These are phyloP conservation scores for Hyposoter dolosus DNA, from an alignment of 2,888 invertebrate genomes.

Conservation along the genomic window DNA sequence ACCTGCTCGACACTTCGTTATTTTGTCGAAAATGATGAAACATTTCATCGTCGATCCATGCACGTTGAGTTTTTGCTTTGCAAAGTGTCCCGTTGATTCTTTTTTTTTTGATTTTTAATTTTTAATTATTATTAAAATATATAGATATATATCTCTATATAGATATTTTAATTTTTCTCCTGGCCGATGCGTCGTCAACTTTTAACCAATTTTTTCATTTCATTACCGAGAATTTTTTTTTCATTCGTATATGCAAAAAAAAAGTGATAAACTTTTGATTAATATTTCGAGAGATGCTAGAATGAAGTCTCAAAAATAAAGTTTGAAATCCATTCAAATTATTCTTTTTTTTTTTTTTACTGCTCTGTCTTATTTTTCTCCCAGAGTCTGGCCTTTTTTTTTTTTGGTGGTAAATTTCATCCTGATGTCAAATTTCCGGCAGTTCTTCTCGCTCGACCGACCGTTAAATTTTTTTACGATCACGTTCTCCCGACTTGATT, in stretches of 20 bases:
- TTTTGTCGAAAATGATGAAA: background rate
- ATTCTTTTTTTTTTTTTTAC: background rate
- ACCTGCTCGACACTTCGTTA: background rate
- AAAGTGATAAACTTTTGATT: background rate
- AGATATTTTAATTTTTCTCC: too few species aligned
- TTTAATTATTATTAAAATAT: too few species aligned
- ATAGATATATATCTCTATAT: too few species aligned
- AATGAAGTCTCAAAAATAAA: background rate
- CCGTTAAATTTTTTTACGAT: conserved; percentile 20
- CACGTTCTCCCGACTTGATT: background rate
- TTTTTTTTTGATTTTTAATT: conserved; percentile 3
- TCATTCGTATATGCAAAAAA: background rate
- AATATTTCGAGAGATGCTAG: background rate
- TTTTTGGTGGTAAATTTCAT: background rate
- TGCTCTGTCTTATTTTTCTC: background rate
- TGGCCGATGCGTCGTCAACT: background rate
- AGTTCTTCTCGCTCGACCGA: background rate
- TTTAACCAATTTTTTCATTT: background rate
- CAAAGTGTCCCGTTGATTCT: background rate
- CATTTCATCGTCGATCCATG: background rate
- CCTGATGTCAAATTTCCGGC: background rate
- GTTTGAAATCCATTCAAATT: background rate
- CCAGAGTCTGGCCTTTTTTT: background rate
- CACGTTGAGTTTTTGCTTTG: background rate
- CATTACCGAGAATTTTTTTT: background rate